These are phyloP conservation scores for Hypolimnas misippus DNA, from an alignment of 2,888 invertebrate genomes.

Conservation along the genomic window DNA sequence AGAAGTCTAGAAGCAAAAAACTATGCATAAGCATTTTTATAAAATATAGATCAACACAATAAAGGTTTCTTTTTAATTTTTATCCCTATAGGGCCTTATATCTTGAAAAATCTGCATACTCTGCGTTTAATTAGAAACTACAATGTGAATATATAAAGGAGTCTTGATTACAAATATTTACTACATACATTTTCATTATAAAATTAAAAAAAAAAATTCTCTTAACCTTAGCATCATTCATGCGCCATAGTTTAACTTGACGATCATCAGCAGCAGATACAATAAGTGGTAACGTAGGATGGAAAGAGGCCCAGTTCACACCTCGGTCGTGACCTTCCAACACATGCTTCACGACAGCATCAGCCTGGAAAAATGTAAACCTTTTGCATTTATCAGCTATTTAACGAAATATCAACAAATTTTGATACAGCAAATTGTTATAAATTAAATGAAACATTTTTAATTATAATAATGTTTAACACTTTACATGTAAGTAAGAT, in stretches of 20 bases:
- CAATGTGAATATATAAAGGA: too few species aligned
- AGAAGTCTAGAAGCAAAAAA: too few species aligned
- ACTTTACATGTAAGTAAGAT: too few species aligned
- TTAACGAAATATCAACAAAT: not conserved
- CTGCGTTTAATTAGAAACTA: too few species aligned
- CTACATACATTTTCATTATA: too few species aligned
- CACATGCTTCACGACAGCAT: conserved; percentile 96
- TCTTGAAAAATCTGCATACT: too few species aligned
- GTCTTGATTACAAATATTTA: too few species aligned
- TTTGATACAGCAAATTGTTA: not conserved
- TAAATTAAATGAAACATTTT: not conserved
- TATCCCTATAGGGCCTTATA: too few species aligned
- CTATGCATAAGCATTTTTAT: too few species aligned
- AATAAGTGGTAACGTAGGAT: conserved; percentile 96
- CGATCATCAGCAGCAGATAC: conserved; percentile 99
- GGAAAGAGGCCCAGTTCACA: conserved; percentile 99
- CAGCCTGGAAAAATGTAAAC: conserved; percentile 83
- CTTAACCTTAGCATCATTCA: conserved; percentile 95
- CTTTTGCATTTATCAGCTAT: conserved; percentile 14
- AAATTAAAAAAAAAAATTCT: not conserved
- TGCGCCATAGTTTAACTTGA: conserved; percentile 98
- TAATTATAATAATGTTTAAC: too few species aligned
- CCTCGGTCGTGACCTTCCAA: conserved; percentile 97
- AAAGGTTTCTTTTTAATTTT: too few species aligned
- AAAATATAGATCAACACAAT: too few species aligned